A percentile compares a stretch with the other conserved stretches of the same genome.
These are phyloP conservation scores for Drosophila macrospina DNA, from an alignment of 2,888 invertebrate species.

Conservation along the genomic window DNA sequence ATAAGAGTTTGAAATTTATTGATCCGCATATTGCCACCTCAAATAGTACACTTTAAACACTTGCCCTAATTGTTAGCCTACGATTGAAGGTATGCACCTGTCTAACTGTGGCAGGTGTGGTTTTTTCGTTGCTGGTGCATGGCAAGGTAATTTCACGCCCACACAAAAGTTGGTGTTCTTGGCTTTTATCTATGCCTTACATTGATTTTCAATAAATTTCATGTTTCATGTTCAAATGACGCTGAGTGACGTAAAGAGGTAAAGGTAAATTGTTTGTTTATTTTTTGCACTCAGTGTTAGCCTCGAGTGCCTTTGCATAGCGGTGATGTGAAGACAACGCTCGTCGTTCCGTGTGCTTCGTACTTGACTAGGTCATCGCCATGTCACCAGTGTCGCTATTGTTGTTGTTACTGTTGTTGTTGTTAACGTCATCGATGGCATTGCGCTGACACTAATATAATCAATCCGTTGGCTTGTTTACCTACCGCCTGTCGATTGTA, in stretches of 20 bases:
- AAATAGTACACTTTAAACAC: neutral
- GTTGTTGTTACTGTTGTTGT: slow-evolving; percentile 26
- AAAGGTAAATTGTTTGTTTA: slow-evolving; percentile 34
- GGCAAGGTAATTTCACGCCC: slow-evolving; percentile 12
- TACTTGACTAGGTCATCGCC: slow-evolving; percentile 71
- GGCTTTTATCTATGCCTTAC: slow-evolving; percentile 31
- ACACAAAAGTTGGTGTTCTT: slow-evolving; percentile 3
- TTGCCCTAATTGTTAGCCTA: slow-evolving; percentile 40
- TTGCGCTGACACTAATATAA: slow-evolving; percentile 63
- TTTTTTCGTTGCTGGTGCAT: slow-evolving; percentile 14
- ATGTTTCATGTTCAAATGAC: slow-evolving; percentile 12
- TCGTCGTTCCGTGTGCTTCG: slow-evolving; percentile 27
- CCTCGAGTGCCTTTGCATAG: slow-evolving; percentile 38
- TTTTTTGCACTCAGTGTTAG: slow-evolving; percentile 37
- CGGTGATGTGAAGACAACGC: slow-evolving; percentile 35
- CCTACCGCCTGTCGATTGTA: slow-evolving; percentile 35
- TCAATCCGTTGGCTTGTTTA: slow-evolving; percentile 67
- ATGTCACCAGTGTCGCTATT: slow-evolving; percentile 22
- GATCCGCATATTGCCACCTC: slow-evolving; percentile 25
- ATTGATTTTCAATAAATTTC: slow-evolving; percentile 64
- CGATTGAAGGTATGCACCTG: slow-evolving; percentile 13
- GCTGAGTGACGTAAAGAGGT: slow-evolving; percentile 37
- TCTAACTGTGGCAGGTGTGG: slow-evolving; percentile 19
- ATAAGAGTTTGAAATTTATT: slow-evolving; percentile 30
- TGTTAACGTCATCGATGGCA: slow-evolving; percentile 48